Evolutionary conservation across 2,888 invertebrate genomes (phyloP).

Genomic region (Therioaphis trifolii): DNA sequence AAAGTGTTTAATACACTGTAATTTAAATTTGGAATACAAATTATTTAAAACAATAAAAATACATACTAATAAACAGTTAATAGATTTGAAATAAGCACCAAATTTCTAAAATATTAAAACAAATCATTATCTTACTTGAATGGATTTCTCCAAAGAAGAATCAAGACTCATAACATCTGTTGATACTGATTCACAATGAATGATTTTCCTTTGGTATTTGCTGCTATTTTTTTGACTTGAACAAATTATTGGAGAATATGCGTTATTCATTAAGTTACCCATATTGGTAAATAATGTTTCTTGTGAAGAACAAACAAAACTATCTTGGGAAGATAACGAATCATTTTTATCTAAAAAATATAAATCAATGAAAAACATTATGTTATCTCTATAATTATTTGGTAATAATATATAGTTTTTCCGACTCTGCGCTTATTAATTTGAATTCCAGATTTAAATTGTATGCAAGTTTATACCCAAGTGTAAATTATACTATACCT

Average conservation of each 20-base stretch:
- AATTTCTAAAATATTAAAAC: too few relatives aligned
- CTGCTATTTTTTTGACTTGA: not conserved
- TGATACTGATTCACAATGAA: not conserved
- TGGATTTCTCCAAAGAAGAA: not conserved
- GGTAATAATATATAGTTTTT: too few relatives aligned
- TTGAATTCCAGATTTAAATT: too few relatives aligned
- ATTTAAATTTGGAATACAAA: too few relatives aligned
- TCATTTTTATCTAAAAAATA: not conserved
- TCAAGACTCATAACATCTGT: not conserved
- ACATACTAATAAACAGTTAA: not conserved
- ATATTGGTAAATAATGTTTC: slow-evolving; percentile 7
- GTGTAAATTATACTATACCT: too few relatives aligned
- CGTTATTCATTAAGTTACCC: not conserved
- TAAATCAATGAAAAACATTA: too few relatives aligned
- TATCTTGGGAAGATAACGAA: slow-evolving; percentile 1
- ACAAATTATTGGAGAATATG: not conserved
- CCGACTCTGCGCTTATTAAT: too few relatives aligned
- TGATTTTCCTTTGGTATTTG: not conserved
- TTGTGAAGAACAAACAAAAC: slow-evolving; percentile 7
- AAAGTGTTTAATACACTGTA: too few relatives aligned
- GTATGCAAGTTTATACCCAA: too few relatives aligned
- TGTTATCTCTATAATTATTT: too few relatives aligned
- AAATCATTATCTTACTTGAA: slow-evolving; percentile 3
- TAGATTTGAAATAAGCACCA: too few relatives aligned
- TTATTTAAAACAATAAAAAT: too few relatives aligned